Base-by-base conservation (phyloP, 1,140 invertebrate genomes). In the Sarcophaga peregrina region DNA sequence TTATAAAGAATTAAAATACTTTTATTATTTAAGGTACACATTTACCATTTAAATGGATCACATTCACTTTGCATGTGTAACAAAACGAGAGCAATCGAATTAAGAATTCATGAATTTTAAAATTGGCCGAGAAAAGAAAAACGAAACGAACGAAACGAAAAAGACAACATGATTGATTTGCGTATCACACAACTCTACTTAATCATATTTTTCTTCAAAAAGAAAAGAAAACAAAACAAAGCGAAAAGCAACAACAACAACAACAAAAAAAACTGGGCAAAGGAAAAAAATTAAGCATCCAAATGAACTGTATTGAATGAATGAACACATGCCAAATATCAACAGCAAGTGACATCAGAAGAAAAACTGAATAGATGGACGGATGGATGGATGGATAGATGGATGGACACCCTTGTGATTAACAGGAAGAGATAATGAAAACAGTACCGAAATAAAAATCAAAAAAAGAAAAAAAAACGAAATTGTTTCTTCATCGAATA, bases 311-410 rank as follows among this genome's bases (percentile, higher is more conserved):
- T 20, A n/a, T 62, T 7, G 15, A 62, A 17, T 62, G 58, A 76
- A 76, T n/a, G 47, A 78, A 78, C 75, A 78, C 47, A 78, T 78
- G 75, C 75, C 75, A 78, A 78, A 78, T 47, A 78, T 78, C 47
- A 78, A 45, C 9, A 37, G 45, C 73, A 52, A 13, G 73, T 10
- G 25, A 75, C 25, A 37, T 37, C 25, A 75, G 15, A 75, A 78
- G 8, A 50, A 78, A 46, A 52, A 50, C n/a, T 15, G 15, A 47
- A 75, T 78, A 17, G 25, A 37, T 37, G 4, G 25, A 37, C 4
- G 25, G 25, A 37, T 37, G 25, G 25, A 37, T 37, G 25, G 25
- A 37, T 37, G 25, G 25, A 37, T 37, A 4, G 25, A 37, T 37
- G 25, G 15, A 75, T 78, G 47, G 47, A 78, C 75, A 78, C 75